phyloP scores from a whole-genome alignment of 2,113 vertebrate genomes.

The Turnix velox region DNA sequence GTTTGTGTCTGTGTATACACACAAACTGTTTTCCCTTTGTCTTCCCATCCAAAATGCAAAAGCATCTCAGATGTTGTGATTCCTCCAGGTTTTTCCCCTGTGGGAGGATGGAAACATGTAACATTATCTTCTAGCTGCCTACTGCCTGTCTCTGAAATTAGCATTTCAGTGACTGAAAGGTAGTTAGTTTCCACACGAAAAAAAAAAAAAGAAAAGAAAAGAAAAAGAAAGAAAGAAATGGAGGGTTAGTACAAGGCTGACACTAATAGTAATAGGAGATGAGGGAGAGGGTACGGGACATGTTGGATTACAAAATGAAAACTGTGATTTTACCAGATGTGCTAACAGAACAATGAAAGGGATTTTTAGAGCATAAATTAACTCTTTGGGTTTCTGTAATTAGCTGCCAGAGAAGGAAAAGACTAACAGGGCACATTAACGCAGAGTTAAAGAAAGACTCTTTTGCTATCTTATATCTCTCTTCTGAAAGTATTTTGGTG shows the following conservation, averaged over 20 bases:
- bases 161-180: slow-evolving; percentile 61
- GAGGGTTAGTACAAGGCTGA: slow-evolving; percentile 21
- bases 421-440: neutral
- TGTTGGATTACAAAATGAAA: slow-evolving; percentile 31
- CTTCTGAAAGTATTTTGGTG: neutral
- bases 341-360: slow-evolving; percentile 35
- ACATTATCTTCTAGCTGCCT: slow-evolving; percentile 72
- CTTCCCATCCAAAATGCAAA: slow-evolving; percentile 67
- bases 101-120: slow-evolving; percentile 66
- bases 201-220: too few species aligned
- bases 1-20: slow-evolving; percentile 23
- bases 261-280: slow-evolving; percentile 38
- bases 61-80: slow-evolving; percentile 58
- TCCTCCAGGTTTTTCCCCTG: slow-evolving; percentile 60
- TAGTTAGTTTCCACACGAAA: slow-evolving; percentile 25
- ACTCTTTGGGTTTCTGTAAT: neutral
- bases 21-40: slow-evolving; percentile 56
- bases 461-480: neutral
- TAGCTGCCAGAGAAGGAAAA: neutral
- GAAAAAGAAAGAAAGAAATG: neutral
- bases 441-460: neutral
- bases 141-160: slow-evolving; percentile 72
- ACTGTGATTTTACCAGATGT: slow-evolving; percentile 31
- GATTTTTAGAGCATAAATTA: slow-evolving; percentile 18
- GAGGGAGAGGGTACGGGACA: neutral